Conservation (phyloP, 2,797 vertebrate species). For the Cuniculus paca region DNA sequence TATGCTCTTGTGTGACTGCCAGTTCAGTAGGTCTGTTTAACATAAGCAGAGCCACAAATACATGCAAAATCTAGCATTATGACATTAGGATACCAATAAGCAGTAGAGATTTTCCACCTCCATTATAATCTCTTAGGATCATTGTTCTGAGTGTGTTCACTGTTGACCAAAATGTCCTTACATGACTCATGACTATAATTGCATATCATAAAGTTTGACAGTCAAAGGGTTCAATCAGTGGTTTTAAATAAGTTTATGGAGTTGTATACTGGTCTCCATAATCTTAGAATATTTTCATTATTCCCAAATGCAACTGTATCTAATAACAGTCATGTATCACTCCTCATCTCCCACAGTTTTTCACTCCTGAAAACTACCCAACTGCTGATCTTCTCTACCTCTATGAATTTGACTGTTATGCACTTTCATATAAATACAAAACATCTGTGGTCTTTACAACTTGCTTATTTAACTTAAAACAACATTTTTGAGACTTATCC, state of each 20-base stretch:
- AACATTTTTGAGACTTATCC: neutral
- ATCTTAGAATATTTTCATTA: conserved; percentile 10
- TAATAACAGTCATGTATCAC: neutral
- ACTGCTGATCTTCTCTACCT: neutral
- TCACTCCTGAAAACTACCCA: no score
- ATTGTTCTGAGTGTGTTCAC: neutral
- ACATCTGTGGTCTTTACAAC: neutral
- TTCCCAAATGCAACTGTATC: neutral
- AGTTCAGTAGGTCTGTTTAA: neutral
- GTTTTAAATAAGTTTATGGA: neutral
- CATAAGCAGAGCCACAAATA: neutral
- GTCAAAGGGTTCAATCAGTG: neutral
- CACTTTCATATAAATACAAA: neutral
- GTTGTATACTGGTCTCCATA: neutral
- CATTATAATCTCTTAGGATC: neutral
- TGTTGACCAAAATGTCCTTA: neutral
- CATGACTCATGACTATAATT: neutral
- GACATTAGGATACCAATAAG: neutral
- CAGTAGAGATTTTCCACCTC: neutral
- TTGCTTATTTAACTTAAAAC: neutral
- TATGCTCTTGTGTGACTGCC: no score
- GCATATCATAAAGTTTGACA: neutral
- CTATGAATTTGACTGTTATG: neutral
- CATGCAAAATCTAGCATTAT: neutral
- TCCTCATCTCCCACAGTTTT: neutral